These are phyloP conservation scores for Brachionus rubens DNA, from an alignment of 1,140 invertebrate species.

Conservation along the genomic window DNA sequence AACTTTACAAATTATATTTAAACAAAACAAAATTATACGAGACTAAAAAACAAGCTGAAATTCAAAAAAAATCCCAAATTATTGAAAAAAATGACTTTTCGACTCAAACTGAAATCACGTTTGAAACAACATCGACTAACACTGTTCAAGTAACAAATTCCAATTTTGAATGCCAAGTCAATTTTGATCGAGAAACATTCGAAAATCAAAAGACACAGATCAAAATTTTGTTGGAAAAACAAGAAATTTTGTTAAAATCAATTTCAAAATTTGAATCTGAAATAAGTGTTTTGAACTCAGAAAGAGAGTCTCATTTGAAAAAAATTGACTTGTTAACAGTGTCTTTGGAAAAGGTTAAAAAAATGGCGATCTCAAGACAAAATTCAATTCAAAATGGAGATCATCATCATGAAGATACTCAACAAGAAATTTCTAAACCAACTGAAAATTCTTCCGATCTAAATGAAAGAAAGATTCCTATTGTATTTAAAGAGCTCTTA, in stretches of 20 bases:
- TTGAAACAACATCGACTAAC: background rate
- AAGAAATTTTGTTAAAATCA: conserved; percentile 37
- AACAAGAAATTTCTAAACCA: background rate
- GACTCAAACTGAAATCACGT: conserved; percentile 2
- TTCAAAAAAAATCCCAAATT: background rate
- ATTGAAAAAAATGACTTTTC: background rate
- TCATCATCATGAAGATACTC: background rate
- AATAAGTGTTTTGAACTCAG: background rate
- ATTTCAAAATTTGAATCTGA: conserved; percentile 32
- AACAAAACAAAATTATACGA: conserved; percentile 4
- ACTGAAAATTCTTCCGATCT: too few species aligned
- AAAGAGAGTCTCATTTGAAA: conserved; percentile 9
- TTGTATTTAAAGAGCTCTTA: conserved; percentile 26
- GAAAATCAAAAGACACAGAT: conserved; percentile 42
- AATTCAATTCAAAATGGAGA: background rate
- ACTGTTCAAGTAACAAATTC: background rate
- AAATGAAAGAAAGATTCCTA: conserved; percentile 6
- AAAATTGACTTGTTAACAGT: conserved; percentile 45
- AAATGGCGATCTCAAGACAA: background rate
- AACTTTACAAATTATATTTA: conserved; percentile 71
- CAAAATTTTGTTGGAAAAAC: conserved; percentile 33
- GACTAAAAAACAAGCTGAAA: background rate
- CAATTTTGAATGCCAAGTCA: conserved; percentile 2
- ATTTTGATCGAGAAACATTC: conserved; percentile 37
- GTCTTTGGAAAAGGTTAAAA: conserved; percentile 24